Evolutionary conservation across 92 coral and sea anemone genomes (phyloP).

Genomic region (Palythoa caribaeorum): DNA sequence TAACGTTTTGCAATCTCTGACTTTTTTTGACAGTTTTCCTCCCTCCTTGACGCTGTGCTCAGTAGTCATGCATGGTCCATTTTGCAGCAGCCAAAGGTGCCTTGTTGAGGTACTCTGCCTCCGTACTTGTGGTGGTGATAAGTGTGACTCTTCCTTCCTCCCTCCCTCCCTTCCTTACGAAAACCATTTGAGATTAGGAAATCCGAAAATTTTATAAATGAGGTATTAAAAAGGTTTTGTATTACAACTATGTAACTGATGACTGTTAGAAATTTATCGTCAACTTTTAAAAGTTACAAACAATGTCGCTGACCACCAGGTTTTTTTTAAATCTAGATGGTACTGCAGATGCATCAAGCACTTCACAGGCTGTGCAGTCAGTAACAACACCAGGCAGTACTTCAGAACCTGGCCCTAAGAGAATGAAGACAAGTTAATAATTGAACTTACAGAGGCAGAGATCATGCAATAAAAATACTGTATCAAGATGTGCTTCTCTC

Average conservation of each 20-base stretch:
- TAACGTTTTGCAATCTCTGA: constrained; percentile 13
- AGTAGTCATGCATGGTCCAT: neutral
- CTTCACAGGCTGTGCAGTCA: constrained; percentile 26
- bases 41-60: too few relatives aligned
- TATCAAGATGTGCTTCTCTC: neutral
- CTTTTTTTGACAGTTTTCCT: too few relatives aligned
- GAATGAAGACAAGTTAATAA: constrained; percentile 44
- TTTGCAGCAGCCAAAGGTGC: too few relatives aligned
- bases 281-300: neutral
- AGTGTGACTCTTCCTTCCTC: too few relatives aligned
- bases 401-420: constrained; percentile 41
- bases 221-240: too few relatives aligned
- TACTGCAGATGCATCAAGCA: constrained; percentile 3
- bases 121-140: too few relatives aligned
- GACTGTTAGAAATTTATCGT: too few relatives aligned
- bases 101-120: too few relatives aligned
- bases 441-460: neutral
- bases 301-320: neutral
- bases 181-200: too few relatives aligned
- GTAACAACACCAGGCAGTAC: constrained; percentile 17
- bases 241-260: too few relatives aligned
- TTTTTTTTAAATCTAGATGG: constrained; percentile 10
- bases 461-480: neutral
- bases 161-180: too few relatives aligned
- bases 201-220: too few relatives aligned